Base-by-base conservation (phyloP, 2,797 vertebrate species). In the Acestrorhynchus altus region DNA sequence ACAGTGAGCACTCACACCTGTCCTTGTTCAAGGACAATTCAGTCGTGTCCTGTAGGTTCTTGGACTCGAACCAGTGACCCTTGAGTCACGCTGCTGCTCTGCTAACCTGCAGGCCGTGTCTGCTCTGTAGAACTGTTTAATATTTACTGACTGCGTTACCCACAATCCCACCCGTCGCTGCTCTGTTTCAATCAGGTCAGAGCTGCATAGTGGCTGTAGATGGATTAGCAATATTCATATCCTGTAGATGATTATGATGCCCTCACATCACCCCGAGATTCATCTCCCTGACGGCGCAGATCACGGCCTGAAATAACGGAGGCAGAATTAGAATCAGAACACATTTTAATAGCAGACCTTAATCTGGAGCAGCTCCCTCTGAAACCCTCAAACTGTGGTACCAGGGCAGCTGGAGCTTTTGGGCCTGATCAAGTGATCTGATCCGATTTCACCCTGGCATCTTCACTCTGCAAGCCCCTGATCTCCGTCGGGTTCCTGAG, bases 221-320 rank as follows among this genome's bases (percentile, higher is more conserved):
- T 18, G 4, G 4, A 60, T 15, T 8, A 60, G 28, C 28, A 35
- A 35, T 18, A 18, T 18, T 49, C 47, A 20, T 18, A 20, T n/a
- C n/a, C n/a, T n/a, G n/a, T n/a, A n/a, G n/a, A n/a, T n/a, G n/a
- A 5, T 24, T 24, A 35, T 35, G 31, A 35, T 35, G n/a, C n/a
- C n/a, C 31, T 54, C n/a, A 1, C 22, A 26, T 56, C 3, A 56
- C 52, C 4, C 22, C 1, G 24, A 44, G 51, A 66, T 64, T 78
- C 68, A 57, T 40, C 31, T 51, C 20, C 47, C 52, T 44, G n/a
- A 22, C 64, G 56, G 40, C 76, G 31, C 64, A 69, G 49, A 65
- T 56, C 40, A 7, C 51, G 79, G 77, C 68, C 80, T 81, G 35
- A 77, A 77, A 70, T 79, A 59, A 66, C 54, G 54, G 74, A 65